Base-by-base conservation (phyloP, 2,888 invertebrate species). In the Nephrotoma guestfalica region DNA sequence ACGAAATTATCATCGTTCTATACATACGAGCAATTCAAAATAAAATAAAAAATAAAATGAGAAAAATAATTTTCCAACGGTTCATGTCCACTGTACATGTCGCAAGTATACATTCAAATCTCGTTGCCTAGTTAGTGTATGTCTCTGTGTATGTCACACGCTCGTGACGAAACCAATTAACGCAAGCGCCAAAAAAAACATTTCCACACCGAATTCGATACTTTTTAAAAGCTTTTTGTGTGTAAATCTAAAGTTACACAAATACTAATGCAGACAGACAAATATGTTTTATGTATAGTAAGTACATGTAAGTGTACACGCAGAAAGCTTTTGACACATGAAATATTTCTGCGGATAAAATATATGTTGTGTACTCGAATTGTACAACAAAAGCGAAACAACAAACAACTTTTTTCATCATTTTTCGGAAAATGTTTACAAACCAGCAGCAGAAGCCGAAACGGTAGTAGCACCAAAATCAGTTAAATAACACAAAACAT, bases 271-370 rank as follows among this genome's bases (percentile, higher is more conserved):
- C 71, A 71, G 71, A 71, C 71, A 71, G 71, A 30, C 71, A 71
- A 71, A 30, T 9, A 11, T 71, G 71, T 71, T 30, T 30, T 30
- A 71, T 30, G 30, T 30, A 9, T 30, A 30, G 30, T 1, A 1
- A 30, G 30, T 84, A 2, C 18, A 84, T 15, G 15, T 84, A 84
- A 83, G 40, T 41, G 41, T 41, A 84, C 5, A 41, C 1, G 40
- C 11, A 84, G 41, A 6, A 84, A 84, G 42, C 84, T 84, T 84
- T 84, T 84, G 84, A 84, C 84, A 84, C 84, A 84, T 84, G 84
- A 84, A 41, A 41, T 84, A 84, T 84, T 84, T 84, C 84, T 84
- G 84, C 84, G 42, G 84, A 84, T 84, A 13, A 41, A 84, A 41
- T 41, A 11, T 11, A n/a, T 41, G 40, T 41, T 41, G 13, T 83